Percentiles rank a stretch among this genome's conserved stretches.
Evolutionary conservation across 2,888 invertebrate species (phyloP).

Genomic region (Cancer borealis): DNA sequence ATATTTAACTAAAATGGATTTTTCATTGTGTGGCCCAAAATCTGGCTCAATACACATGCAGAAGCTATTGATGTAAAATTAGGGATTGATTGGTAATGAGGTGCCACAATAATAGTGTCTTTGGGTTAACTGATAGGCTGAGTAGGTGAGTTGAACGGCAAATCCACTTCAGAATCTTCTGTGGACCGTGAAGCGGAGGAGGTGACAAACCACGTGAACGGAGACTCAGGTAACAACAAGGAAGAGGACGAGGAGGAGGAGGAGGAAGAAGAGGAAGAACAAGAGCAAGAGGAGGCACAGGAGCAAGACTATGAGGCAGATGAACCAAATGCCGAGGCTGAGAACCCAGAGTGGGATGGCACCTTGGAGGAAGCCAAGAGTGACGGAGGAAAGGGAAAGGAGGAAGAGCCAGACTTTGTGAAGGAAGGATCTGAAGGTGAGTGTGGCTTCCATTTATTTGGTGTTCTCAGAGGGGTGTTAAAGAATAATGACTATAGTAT

Average conservation of each 20-base stretch:
- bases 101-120: not conserved
- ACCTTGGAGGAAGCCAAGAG: not conserved
- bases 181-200: slow-evolving; percentile 34
- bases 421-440: not conserved
- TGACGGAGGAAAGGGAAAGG: not conserved
- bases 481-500: not conserved
- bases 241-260: slow-evolving; percentile 69
- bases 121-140: not conserved
- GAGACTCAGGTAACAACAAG: slow-evolving; percentile 52
- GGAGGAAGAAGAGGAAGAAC: slow-evolving; percentile 56
- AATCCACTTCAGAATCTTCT: slow-evolving; percentile 45
- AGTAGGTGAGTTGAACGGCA: not conserved
- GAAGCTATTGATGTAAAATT: not conserved
- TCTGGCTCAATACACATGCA: no score
- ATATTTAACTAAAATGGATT: no score
- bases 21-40: no score
- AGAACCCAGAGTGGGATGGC: slow-evolving; percentile 78
- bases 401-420: not conserved
- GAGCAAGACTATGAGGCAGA: slow-evolving; percentile 60
- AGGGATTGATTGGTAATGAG: not conserved
- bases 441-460: not conserved
- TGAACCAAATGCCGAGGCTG: not conserved
- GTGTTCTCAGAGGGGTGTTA: not conserved
- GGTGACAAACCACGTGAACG: slow-evolving; percentile 63
- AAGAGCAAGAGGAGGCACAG: slow-evolving; percentile 54